Evolutionary conservation across 2,113 vertebrate genomes (phyloP), one percentile per base, ranked within the genome.

Genomic region (Catharus fuscescens): DNA sequence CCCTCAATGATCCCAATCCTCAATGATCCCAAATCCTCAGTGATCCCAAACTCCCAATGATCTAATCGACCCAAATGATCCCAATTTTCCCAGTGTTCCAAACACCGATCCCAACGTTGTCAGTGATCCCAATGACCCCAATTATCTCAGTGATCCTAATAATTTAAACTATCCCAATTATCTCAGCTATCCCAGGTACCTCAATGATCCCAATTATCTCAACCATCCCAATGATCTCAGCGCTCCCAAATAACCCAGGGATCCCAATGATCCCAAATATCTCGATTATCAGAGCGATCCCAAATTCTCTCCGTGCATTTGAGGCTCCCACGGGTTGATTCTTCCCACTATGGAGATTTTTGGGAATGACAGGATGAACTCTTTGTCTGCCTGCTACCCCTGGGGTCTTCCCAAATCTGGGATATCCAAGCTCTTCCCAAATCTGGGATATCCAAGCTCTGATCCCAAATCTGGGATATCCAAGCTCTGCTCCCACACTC

Each of bases 241-340:
- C 0, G 1, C 5, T 32, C 48, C 45, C 29, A 3, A 2, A 40
- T 1, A 28, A 0, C 29, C 10, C 11, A 0, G 25, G 3, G 14
- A 45, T 28, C 34, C 8, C 21, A 10, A 1, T 3, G 18, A 42
- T 36, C 67, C 28, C 28, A 45, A 12, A 3, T 3, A 17, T 25
- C 34, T 12, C 4, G 0, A 0, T 45, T 5, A 34, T 23, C 1
- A 0, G n/a, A 24, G 3, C 0, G 0, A 65, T 66, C 70, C 8
- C 52, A 26, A 4, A 14, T 32, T 42, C 74, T 36, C 9, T 24
- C 40, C 0, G 1, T 2, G n/a, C 12, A 14, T 71, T 10, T 21
- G 34, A 14, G 28, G 10, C 12, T 16, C 14, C 25, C 45, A 2
- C 0, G 0, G 14, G 6, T 0, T 14, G 10, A 6, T 70, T 19